Base-by-base conservation (phyloP, 2,888 invertebrate genomes). In the Catonia carolina region DNA sequence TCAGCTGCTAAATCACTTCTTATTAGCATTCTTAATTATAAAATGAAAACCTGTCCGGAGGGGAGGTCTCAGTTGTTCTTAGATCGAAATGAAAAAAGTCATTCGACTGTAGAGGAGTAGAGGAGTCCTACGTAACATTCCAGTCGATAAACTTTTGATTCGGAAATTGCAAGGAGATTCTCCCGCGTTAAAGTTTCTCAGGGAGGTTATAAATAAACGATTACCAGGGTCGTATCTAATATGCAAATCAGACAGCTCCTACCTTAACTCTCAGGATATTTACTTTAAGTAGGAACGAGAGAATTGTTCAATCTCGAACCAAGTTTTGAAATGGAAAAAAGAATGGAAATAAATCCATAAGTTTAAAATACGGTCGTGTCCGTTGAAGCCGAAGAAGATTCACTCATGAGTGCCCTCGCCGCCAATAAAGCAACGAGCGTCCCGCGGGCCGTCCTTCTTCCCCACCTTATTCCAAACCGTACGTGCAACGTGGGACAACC, bases 21-120 rank as follows among this genome's bases (percentile, higher is more conserved):
- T 58, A 63, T 63, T 63, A 63, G 61, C 63, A 63, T 63, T 63
- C 60, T 63, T 63, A 61, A 63, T 63, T 63, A 56, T 50, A 37
- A 41, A 45, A 56, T 52, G 48, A 55, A 53, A 48, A 39, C 52
- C 52, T 47, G 45, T 31, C 37, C 8, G 14, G 23, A 15, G 18
- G 35, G 36, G 36, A 27, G 20, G n/a, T 53, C 31, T 31, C 35
- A 42, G 37, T 33, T 45, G 45, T 39, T 45, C 27, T 27, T 27
- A 27, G 27, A 27, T 6, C 27, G 42, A 49, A 51, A 56, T 42
- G 33, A 23, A 51, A 51, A 51, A 51, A 56, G 23, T 36, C 56
- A 51, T 33, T 56, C 56, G 41, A 56, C 42, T 56, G 45, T 45
- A 41, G 50, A 36, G 27, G 49, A 54, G 36, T n/a, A n/a, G n/a